A percentile compares a stretch with the other conserved stretches of the same genome.
phyloP scores from a whole-genome alignment of 2,113 vertebrate species.

The Agapornis roseicollis region DNA sequence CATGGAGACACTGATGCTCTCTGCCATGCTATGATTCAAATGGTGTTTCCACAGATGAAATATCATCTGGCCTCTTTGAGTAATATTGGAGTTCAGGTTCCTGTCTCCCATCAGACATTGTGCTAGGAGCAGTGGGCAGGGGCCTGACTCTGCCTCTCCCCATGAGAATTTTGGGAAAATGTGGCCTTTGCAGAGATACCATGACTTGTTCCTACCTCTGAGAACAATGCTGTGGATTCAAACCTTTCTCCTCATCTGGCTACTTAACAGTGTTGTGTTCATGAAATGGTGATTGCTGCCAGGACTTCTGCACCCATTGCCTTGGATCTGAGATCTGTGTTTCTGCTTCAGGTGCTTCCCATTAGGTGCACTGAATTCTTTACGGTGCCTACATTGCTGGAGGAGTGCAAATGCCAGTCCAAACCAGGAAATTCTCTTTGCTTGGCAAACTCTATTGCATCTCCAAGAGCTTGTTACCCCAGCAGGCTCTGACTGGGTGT shows the following conservation, averaged over 20 bases:
- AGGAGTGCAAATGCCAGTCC: rapidly evolving
- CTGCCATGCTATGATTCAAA: background rate
- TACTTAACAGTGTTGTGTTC: background rate
- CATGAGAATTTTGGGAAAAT: rapidly evolving
- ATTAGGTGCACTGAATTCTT: background rate
- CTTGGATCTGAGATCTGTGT: background rate
- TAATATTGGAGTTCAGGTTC: background rate
- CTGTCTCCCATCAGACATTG: background rate
- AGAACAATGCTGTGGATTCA: background rate
- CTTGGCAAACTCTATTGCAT: background rate
- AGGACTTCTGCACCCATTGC: rapidly evolving
- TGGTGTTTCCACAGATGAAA: background rate
- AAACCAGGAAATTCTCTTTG: background rate
- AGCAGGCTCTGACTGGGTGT: background rate
- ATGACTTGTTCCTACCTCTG: background rate
- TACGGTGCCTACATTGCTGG: background rate
- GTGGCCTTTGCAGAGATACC: rapidly evolving
- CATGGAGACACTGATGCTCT: background rate
- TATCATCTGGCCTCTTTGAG: background rate
- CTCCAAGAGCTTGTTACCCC: background rate
- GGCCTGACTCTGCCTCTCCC: background rate
- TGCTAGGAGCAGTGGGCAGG: background rate
- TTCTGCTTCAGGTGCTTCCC: background rate
- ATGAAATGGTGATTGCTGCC: background rate
- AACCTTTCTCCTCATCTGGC: background rate